Base-by-base conservation (phyloP, 2,888 invertebrate species). In the Terebella lapidaria region DNA sequence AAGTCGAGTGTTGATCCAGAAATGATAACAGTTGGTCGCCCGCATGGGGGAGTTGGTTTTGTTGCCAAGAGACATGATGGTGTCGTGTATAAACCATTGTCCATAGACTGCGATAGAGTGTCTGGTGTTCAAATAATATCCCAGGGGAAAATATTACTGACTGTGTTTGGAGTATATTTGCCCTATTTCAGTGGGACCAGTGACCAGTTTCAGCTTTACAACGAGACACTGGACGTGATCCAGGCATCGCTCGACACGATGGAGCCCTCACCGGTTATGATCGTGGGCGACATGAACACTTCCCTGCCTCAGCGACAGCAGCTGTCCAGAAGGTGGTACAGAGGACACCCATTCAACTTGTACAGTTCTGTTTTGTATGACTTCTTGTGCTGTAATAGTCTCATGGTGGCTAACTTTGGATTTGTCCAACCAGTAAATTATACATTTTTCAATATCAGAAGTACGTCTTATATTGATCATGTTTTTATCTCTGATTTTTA, bases 41-140 rank as follows among this genome's bases (percentile, higher is more conserved):
- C 49, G 5, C 24, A 49, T 49, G 49, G 49, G 5, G 49, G 49
- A n/a, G 24, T 49, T n/a, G 49, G 49, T 49, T 49, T 49, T 49
- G 22, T 49, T 49, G 49, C 42, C n/a, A 35, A 35, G 15, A 49
- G 22, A 49, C n/a, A 20, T 49, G 22, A 22, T 20, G 22, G 24
- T n/a, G 22, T 49, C 22, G 24, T 49, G 10, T 49, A 49, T 49
- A 49, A 49, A 49, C 49, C 49, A n/a, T 10, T 49, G 49, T 22
- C 15, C 5, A 24, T 22, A 20, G 49, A 49, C 24, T 27, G 5
- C 5, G 22, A 54, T 54, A 49, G 49, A 22, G 22, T 49, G 10
- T 20, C 18, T 22, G 49, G 49, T 20, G 49, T 49, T 10, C 49
- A 49, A 24, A 10, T 49, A 24, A 22, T 49, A 49, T 20, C n/a